Percentiles rank a stretch among this genome's conserved stretches.
These are phyloP conservation scores for Hucho hucho DNA, from an alignment of 2,113 vertebrate genomes.

Conservation along the genomic window DNA sequence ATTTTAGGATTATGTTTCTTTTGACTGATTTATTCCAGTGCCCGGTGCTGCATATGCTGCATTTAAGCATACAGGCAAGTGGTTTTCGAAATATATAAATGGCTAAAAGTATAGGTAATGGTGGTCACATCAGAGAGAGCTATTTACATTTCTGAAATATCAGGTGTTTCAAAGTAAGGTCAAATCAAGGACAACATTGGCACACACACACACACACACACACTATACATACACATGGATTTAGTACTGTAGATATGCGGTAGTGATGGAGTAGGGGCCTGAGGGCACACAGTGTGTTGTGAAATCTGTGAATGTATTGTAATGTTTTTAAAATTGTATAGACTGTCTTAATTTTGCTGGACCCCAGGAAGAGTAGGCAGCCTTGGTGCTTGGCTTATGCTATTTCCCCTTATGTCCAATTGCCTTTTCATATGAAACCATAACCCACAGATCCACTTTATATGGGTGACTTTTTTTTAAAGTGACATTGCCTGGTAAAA, in stretches of 20 bases:
- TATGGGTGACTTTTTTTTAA: constrained; percentile 9
- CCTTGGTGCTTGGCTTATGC: constrained; percentile 39
- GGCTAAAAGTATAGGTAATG: constrained; percentile 15
- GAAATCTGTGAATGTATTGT: too few species aligned
- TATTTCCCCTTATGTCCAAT: constrained; percentile 48
- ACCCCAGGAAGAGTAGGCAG: neutral
- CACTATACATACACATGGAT: too few species aligned
- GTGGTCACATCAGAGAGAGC: constrained; percentile 31
- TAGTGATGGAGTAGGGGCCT: too few species aligned
- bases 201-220: too few species aligned
- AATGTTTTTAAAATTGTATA: too few species aligned
- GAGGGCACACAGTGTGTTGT: too few species aligned
- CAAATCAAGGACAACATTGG: constrained; percentile 25
- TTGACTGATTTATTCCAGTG: constrained; percentile 11
- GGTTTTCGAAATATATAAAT: constrained; percentile 13
- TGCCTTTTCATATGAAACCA: constrained; percentile 51
- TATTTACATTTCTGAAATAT: constrained; percentile 28
- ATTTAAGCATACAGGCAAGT: neutral
- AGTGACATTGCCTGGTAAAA: constrained; percentile 19
- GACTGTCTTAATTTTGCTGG: too few species aligned
- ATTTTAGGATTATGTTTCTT: constrained; percentile 20
- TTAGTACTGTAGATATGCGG: too few species aligned
- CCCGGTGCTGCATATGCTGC: constrained; percentile 5
- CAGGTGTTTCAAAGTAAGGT: constrained; percentile 26
- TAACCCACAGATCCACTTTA: constrained; percentile 18